phyloP scores from a whole-genome alignment of 1,140 invertebrate genomes.

The Coenobita brevimanus region DNA sequence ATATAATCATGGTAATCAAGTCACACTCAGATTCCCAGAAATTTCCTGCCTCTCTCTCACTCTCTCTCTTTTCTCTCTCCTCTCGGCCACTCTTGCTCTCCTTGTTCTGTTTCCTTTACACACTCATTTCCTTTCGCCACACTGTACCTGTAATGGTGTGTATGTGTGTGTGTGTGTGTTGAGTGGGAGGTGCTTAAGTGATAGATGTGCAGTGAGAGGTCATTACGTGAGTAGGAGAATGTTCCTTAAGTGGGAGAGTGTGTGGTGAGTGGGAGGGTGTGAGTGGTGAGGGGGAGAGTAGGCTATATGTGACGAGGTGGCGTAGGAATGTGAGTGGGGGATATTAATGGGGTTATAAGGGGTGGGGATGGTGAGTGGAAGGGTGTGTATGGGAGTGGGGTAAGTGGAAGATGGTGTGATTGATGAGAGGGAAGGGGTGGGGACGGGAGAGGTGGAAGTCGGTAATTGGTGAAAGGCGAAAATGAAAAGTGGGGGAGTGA shows the following conservation, averaged over 20 bases:
- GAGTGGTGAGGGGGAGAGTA: slow-evolving; percentile 8
- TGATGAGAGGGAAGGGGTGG: too few relatives aligned
- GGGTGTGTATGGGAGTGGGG: too few relatives aligned
- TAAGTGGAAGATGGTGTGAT: too few relatives aligned
- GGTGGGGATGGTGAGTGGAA: not conserved
- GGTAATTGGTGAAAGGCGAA: too few relatives aligned
- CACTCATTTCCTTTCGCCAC: not conserved
- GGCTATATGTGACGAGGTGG: not conserved
- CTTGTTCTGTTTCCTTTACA: not conserved
- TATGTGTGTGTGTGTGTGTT: not conserved
- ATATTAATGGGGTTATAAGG: not conserved
- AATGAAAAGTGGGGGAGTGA: too few relatives aligned
- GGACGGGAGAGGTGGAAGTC: too few relatives aligned
- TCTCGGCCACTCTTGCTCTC: not conserved
- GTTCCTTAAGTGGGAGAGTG: not conserved
- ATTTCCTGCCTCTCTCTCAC: not conserved
- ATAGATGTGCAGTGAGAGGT: too few relatives aligned
- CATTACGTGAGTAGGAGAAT: too few relatives aligned
- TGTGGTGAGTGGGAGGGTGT: not conserved
- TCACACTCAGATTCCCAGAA: not conserved
- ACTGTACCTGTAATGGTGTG: too few relatives aligned
- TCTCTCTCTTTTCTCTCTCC: not conserved
- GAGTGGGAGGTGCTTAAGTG: not conserved
- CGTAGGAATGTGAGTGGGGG: not conserved
- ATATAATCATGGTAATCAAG: not conserved